Conservation (phyloP, 2,888 invertebrate species). For the Chelonus formosanus region DNA sequence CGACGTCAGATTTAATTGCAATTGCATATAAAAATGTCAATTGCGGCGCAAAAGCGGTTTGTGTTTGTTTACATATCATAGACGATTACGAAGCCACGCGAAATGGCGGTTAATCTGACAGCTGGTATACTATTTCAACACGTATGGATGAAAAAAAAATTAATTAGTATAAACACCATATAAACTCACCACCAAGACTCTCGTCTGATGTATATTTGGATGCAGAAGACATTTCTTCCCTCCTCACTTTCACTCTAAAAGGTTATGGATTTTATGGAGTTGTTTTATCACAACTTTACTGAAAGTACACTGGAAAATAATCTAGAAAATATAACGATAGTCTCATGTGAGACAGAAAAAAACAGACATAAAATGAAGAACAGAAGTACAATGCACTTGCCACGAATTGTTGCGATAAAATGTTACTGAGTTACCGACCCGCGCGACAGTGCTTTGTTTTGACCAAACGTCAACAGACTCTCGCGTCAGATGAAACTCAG, state of each 20-base stretch:
- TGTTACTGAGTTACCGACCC: slow-evolving; percentile 46
- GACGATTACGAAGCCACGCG: slow-evolving; percentile 43
- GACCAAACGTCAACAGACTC: slow-evolving; percentile 58
- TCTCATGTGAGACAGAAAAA: not conserved
- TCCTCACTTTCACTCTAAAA: slow-evolving; percentile 25
- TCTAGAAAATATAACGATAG: not conserved
- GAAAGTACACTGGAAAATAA: slow-evolving; percentile 1
- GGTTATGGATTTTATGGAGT: not conserved
- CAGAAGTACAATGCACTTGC: slow-evolving; percentile 45
- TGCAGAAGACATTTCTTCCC: slow-evolving; percentile 52
- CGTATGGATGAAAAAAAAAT: not conserved
- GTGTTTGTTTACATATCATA: slow-evolving; percentile 47
- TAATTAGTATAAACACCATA: slow-evolving; percentile 3
- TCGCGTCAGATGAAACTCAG: slow-evolving; percentile 43
- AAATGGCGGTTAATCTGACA: slow-evolving; percentile 58
- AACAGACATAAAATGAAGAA: slow-evolving; percentile 5
- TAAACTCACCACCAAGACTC: slow-evolving; percentile 56
- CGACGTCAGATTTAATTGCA: slow-evolving; percentile 6
- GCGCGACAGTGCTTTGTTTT: slow-evolving; percentile 59
- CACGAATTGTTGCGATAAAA: slow-evolving; percentile 50
- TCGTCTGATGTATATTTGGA: slow-evolving; percentile 57
- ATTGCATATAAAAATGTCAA: slow-evolving; percentile 24
- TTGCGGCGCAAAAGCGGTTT: slow-evolving; percentile 43
- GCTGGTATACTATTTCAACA: slow-evolving; percentile 35
- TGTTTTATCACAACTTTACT: slow-evolving; percentile 15